Conservation (phyloP, 2,888 invertebrate genomes). For the Neocrepidodera transversa region DNA sequence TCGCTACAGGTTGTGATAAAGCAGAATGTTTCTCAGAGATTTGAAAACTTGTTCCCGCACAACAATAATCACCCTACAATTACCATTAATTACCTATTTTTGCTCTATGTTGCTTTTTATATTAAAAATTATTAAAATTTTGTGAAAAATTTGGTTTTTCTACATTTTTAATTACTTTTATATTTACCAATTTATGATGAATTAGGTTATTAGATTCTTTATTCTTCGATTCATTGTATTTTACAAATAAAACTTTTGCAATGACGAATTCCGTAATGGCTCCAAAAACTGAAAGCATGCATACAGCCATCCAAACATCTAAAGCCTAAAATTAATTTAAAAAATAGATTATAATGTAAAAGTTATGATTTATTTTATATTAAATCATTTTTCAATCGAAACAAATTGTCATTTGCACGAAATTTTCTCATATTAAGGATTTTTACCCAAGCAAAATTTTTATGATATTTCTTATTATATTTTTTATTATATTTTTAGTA, state of each 20-base stretch:
- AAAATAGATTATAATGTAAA: no score
- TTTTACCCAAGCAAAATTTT: no score
- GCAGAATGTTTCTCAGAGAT: background rate
- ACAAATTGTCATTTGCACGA: no score
- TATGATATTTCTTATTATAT: no score
- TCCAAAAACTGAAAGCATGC: conserved; percentile 86
- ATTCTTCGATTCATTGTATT: conserved; percentile 70
- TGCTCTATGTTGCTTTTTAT: no score
- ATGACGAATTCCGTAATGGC: conserved; percentile 84
- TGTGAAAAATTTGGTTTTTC: conserved; percentile 26
- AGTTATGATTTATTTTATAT: no score
- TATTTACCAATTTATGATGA: background rate
- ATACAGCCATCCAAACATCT: conserved; percentile 88
- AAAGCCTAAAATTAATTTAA: conserved; percentile 69
- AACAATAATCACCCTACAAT: no score
- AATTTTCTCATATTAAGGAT: no score
- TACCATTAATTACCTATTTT: no score
- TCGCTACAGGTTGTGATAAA: no score
- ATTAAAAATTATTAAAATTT: conserved; percentile 27
- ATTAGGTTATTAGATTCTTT: conserved; percentile 58
- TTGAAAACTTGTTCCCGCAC: conserved; percentile 50
- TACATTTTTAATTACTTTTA: background rate
- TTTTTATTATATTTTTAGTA: no score
- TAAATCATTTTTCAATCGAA: no score
- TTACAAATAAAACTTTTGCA: conserved; percentile 80